Conservation (phyloP, 2,888 invertebrate species). For the Drosophila niveifrons region DNA sequence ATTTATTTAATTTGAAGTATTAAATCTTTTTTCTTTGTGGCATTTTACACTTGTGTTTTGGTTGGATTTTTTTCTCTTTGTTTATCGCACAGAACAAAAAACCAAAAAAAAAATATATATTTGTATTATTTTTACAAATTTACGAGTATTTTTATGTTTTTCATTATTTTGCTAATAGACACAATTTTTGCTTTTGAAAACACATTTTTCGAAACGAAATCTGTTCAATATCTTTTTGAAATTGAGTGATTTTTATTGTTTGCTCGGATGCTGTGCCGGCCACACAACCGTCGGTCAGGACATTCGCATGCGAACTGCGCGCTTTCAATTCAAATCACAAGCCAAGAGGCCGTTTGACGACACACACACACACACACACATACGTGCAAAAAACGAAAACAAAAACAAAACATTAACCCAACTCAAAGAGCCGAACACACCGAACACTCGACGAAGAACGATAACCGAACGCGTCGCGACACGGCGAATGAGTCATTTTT, state of each 20-base stretch:
- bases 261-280: constrained; percentile 40
- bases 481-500: constrained; percentile 47
- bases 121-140: too few relatives aligned
- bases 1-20: constrained; percentile 4
- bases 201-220: constrained; percentile 37
- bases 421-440: not conserved
- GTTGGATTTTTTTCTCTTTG: not conserved
- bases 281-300: constrained; percentile 72
- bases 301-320: constrained; percentile 73
- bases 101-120: constrained; percentile 34
- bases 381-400: not conserved
- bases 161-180: not conserved
- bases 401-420: constrained; percentile 49
- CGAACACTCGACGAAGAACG: constrained; percentile 31
- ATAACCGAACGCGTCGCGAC: constrained; percentile 12
- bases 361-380: not conserved
- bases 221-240: not conserved
- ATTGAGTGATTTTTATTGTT: not conserved
- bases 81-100: constrained; percentile 35
- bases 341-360: constrained; percentile 40
- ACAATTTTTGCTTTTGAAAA: constrained; percentile 33
- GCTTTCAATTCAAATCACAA: constrained; percentile 56
- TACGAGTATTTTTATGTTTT: not conserved
- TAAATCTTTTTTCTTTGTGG: not conserved
- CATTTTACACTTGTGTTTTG: not conserved